These are phyloP conservation scores for Boloria euphrosyne DNA, from an alignment of 2,888 invertebrate species.

Conservation along the genomic window DNA sequence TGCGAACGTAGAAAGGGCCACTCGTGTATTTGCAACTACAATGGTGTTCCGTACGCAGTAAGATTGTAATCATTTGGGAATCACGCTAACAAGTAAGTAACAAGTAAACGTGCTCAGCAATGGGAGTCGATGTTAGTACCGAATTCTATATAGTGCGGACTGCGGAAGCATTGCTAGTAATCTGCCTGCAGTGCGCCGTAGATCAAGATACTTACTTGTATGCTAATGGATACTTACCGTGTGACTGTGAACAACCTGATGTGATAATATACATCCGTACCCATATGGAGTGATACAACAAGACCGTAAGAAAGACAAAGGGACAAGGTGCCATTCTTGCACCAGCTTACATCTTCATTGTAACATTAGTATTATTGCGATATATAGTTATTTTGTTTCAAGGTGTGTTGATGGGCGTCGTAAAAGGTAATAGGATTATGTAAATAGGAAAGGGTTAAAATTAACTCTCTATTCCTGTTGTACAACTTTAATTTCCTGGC, in stretches of 20 bases:
- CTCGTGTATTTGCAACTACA: slow-evolving; percentile 47
- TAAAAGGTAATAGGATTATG: slow-evolving; percentile 57
- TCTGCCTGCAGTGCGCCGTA: slow-evolving; percentile 61
- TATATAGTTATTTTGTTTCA: slow-evolving; percentile 23
- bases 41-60: slow-evolving; percentile 52
- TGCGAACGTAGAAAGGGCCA: slow-evolving; percentile 44
- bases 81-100: slow-evolving; percentile 78
- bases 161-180: slow-evolving; percentile 73
- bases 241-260: slow-evolving; percentile 71
- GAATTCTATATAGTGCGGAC: slow-evolving; percentile 77
- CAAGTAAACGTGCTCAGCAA: slow-evolving; percentile 72
- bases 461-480: slow-evolving; percentile 61
- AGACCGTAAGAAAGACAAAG: slow-evolving; percentile 75
- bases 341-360: slow-evolving; percentile 37
- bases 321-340: slow-evolving; percentile 59
- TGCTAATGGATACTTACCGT: slow-evolving; percentile 76
- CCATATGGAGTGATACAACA: slow-evolving; percentile 79
- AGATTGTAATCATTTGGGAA: slow-evolving; percentile 74
- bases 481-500: slow-evolving; percentile 58
- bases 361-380: slow-evolving; percentile 43
- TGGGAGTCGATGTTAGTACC: slow-evolving; percentile 65
- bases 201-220: slow-evolving; percentile 80
- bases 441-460: slow-evolving; percentile 57
- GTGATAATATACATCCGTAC: slow-evolving; percentile 74
- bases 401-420: slow-evolving; percentile 47